A percentile compares a stretch with the other conserved stretches of the same genome.
Conservation (phyloP, 2,113 vertebrate genomes). For the Phainopepla nitens region DNA sequence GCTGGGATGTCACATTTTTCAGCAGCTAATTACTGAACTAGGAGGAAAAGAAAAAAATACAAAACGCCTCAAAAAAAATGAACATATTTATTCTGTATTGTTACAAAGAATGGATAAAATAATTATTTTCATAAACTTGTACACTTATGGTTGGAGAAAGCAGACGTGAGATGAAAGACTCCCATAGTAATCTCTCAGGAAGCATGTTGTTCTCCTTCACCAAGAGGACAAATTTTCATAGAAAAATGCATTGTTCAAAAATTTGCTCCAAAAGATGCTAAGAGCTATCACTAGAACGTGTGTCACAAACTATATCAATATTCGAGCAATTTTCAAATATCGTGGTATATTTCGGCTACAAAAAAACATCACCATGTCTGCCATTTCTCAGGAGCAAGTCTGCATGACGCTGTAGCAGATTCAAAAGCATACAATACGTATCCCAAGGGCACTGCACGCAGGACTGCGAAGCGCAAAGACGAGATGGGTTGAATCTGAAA, state of each 20-base stretch:
- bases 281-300: neutral
- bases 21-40: neutral
- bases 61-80: neutral
- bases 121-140: neutral
- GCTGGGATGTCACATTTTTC: neutral
- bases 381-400: neutral
- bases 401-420: neutral
- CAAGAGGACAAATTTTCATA: neutral
- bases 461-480: neutral
- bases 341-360: neutral
- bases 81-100: neutral
- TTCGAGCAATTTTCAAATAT: neutral
- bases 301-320: neutral
- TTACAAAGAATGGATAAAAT: neutral
- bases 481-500: neutral
- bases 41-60: neutral
- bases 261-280: neutral
- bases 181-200: neutral
- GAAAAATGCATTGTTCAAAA: neutral
- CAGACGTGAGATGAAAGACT: neutral
- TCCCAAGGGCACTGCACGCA: neutral
- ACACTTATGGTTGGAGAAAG: neutral
- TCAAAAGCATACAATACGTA: neutral
- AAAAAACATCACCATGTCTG: neutral
- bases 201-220: neutral